These are phyloP conservation scores for Troglohyphantes excavatus DNA, from an alignment of 2,888 invertebrate genomes.

Conservation along the genomic window DNA sequence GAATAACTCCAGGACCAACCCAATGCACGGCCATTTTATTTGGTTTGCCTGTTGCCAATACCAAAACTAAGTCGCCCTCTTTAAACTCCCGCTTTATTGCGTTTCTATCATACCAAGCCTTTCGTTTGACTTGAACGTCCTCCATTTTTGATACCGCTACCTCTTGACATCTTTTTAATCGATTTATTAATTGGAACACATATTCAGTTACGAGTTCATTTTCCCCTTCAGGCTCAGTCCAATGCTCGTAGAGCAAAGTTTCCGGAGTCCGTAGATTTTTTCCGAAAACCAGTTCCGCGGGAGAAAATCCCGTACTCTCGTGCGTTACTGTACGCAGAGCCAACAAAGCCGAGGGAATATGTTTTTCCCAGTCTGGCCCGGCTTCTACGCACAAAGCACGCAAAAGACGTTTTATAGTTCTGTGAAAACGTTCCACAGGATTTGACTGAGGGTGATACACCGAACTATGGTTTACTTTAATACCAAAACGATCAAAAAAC, in stretches of 20 bases:
- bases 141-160: background rate
- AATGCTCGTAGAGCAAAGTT: constrained; percentile 28
- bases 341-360: background rate
- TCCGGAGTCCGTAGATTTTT: constrained; percentile 27
- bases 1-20: background rate
- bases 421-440: background rate
- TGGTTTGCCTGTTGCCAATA: background rate
- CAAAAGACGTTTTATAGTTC: background rate
- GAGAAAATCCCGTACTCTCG: constrained; percentile 16
- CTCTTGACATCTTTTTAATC: constrained; percentile 39
- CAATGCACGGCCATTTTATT: background rate
- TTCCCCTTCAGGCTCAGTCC: background rate
- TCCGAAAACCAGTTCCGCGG: constrained; percentile 39
- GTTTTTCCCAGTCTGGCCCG: background rate
- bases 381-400: background rate
- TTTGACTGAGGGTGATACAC: background rate
- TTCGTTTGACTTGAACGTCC: background rate
- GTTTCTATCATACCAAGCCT: constrained; percentile 38
- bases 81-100: constrained; percentile 25
- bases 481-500: background rate
- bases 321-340: constrained; percentile 15
- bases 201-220: constrained; percentile 24
- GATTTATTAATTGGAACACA: constrained; percentile 24
- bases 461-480: background rate
- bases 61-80: constrained; percentile 6